Percentiles rank a stretch among this genome's conserved stretches.
phyloP scores from a whole-genome alignment of 2,113 vertebrate genomes.

The Corythaeola cristata region DNA sequence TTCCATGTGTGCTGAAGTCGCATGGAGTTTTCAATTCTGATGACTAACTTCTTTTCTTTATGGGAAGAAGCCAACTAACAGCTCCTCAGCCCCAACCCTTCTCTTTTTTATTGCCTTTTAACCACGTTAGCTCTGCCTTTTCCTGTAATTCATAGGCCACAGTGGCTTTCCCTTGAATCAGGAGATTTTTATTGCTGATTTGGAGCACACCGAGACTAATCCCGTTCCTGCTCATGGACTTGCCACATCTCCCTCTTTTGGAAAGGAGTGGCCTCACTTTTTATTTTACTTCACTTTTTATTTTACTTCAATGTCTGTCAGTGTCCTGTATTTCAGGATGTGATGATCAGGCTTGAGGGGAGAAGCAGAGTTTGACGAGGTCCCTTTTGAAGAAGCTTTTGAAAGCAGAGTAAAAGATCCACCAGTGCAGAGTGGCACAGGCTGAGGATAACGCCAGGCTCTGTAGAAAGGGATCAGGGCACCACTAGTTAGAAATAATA shows the following conservation, averaged over 20 bases:
- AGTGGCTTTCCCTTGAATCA: slow-evolving; percentile 53
- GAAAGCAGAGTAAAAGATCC: not conserved
- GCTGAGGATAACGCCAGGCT: not conserved
- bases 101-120: slow-evolving; percentile 43
- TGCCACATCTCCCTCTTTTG: slow-evolving; percentile 24
- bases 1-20: slow-evolving; percentile 26
- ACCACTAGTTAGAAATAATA: not conserved
- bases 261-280: not conserved
- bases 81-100: slow-evolving; percentile 12
- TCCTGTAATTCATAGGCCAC: slow-evolving; percentile 52
- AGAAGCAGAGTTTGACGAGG: not conserved
- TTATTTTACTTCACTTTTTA: not conserved
- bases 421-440: not conserved
- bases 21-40: not conserved
- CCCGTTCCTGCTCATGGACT: not conserved
- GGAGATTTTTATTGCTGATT: slow-evolving; percentile 47
- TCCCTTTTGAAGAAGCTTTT: not conserved
- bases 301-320: not conserved
- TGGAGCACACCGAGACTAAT: not conserved
- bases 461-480: not conserved
- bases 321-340: not conserved
- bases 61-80: slow-evolving; percentile 52
- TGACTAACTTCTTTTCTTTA: slow-evolving; percentile 52
- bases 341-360: not conserved
- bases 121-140: slow-evolving; percentile 43